Evolutionary conservation across 2,113 vertebrate species (phyloP).

Genomic region (Cinclus cinclus): DNA sequence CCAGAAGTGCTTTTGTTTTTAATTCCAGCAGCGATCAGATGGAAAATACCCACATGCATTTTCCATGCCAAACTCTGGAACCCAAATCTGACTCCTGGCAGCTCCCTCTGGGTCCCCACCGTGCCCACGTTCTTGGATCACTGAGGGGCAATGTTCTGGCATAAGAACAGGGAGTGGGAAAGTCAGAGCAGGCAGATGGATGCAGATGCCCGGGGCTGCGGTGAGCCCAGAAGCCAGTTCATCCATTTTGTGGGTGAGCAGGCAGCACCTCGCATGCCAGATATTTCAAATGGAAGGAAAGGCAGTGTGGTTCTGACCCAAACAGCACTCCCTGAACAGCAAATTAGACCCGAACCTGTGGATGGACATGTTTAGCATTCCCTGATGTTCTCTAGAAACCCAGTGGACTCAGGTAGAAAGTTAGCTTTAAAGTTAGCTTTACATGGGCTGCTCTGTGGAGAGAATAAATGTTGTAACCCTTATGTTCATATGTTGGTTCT

Average conservation of each 20-base stretch:
- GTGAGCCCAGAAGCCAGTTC: neutral
- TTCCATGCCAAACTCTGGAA: neutral
- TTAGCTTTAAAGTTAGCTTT: neutral
- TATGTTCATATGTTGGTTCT: neutral
- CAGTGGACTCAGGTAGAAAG: neutral
- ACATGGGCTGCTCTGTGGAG: neutral
- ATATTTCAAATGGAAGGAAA: neutral
- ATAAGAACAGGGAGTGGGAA: accelerated
- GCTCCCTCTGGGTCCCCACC: accelerated
- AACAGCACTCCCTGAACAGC: neutral
- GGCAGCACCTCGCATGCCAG: accelerated
- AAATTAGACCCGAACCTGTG: neutral
- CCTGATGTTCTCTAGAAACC: neutral
- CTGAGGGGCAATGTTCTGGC: neutral
- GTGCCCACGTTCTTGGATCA: accelerated
- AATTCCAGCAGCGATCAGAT: neutral
- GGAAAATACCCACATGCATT: neutral
- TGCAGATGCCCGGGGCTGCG: accelerated
- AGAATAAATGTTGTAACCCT: neutral
- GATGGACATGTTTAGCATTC: neutral
- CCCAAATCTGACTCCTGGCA: neutral
- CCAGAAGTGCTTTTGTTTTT: neutral
- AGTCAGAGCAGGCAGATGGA: neutral
- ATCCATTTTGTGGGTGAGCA: accelerated
- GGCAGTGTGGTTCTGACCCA: neutral